Percentiles rank a stretch among this genome's conserved stretches.
Evolutionary conservation across 1,140 invertebrate species (phyloP).

Genomic region (Monochamus saltuarius): DNA sequence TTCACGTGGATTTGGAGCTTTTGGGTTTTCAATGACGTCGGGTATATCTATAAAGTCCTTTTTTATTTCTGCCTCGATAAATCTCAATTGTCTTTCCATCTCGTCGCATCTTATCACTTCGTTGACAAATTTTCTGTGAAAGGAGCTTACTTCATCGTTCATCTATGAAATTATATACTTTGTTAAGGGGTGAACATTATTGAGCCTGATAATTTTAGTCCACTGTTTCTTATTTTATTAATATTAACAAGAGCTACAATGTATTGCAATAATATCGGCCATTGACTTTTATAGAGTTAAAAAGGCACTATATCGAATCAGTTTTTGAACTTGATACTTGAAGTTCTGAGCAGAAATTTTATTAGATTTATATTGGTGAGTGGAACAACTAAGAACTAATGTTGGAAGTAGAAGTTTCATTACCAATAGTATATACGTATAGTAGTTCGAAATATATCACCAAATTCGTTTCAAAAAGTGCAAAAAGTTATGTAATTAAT

Average conservation of each 20-base stretch:
- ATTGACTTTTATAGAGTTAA: neutral
- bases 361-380: too few species aligned
- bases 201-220: neutral
- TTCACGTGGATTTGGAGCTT: conserved; percentile 93
- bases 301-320: too few species aligned
- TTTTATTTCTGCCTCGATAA: conserved; percentile 93
- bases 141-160: conserved; percentile 80
- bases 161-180: conserved; percentile 58
- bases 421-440: too few species aligned
- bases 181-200: neutral
- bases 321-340: too few species aligned
- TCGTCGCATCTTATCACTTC: conserved; percentile 91
- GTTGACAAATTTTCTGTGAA: conserved; percentile 88
- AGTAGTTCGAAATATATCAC: too few species aligned
- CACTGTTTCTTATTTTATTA: neutral
- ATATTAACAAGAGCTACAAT: neutral
- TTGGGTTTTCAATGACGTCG: conserved; percentile 80
- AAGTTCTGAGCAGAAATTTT: too few species aligned
- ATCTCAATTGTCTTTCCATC: conserved; percentile 90
- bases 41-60: conserved; percentile 85
- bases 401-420: too few species aligned
- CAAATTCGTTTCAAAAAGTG: too few species aligned
- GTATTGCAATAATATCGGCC: neutral
- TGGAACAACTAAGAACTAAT: too few species aligned
- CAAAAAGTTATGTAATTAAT: too few species aligned